Conservation (phyloP, 23 tunicate genomes). For the Trididemnum miniatum region DNA sequence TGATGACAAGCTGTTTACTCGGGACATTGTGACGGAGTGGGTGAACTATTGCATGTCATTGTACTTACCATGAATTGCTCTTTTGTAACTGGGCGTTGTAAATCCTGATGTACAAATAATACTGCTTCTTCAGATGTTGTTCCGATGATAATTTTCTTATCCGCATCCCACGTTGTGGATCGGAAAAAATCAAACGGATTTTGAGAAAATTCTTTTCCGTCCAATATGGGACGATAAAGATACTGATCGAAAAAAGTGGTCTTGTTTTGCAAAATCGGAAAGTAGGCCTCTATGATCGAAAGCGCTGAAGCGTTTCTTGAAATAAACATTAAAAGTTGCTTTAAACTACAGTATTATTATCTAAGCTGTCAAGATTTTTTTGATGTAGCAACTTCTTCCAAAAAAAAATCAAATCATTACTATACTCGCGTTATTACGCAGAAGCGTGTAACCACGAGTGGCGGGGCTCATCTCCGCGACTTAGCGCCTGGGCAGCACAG, state of each 20-base stretch:
- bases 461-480: too few relatives aligned
- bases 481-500: too few relatives aligned
- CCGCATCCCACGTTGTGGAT: constrained; percentile 37
- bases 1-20: too few relatives aligned
- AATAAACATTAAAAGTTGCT: too few relatives aligned
- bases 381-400: too few relatives aligned
- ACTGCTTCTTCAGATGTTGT: constrained; percentile 27
- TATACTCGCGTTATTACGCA: too few relatives aligned
- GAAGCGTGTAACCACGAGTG: too few relatives aligned
- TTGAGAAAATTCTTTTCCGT: constrained; percentile 54
- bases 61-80: background rate
- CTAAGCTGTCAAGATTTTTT: too few relatives aligned
- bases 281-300: background rate
- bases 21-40: too few relatives aligned
- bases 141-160: constrained; percentile 44
- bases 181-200: constrained; percentile 43
- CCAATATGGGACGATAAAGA: constrained; percentile 42
- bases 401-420: too few relatives aligned
- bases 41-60: too few relatives aligned
- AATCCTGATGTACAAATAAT: background rate
- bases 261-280: background rate
- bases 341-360: too few relatives aligned
- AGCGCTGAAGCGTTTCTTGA: background rate
- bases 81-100: background rate
- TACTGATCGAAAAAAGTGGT: constrained; percentile 10